Evolutionary conservation across 2,113 vertebrate species (phyloP).

Genomic region (Salvelinus sp.): DNA sequence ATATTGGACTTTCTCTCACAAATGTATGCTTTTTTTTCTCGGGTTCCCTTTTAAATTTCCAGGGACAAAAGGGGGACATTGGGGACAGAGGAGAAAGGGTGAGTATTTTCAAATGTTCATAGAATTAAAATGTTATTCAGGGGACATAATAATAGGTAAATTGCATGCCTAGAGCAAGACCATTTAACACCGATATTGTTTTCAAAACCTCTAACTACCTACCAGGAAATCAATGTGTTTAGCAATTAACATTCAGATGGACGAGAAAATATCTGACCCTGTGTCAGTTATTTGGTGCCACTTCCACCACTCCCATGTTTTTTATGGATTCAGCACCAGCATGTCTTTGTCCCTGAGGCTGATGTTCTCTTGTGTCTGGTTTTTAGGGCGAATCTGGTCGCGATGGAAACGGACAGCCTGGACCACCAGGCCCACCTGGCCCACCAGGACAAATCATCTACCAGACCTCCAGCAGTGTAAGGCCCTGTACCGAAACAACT

Average conservation of each 20-base stretch:
- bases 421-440: slow-evolving; percentile 83
- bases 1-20: background rate
- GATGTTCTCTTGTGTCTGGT: slow-evolving; percentile 30
- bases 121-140: background rate
- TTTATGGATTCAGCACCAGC: no score
- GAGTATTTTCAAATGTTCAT: slow-evolving; percentile 45
- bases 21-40: background rate
- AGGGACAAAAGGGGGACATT: slow-evolving; percentile 86
- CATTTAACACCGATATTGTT: no score
- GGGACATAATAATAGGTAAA: no score
- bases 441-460: slow-evolving; percentile 77
- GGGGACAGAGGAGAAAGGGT: slow-evolving; percentile 84
- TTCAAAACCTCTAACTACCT: no score
- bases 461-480: slow-evolving; percentile 62
- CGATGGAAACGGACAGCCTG: slow-evolving; percentile 79
- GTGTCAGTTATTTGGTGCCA: no score
- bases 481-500: slow-evolving; percentile 61
- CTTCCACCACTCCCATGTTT: no score
- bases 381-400: slow-evolving; percentile 85
- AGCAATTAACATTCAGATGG: no score
- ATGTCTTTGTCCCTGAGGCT: background rate
- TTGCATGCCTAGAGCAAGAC: no score
- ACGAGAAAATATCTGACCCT: no score
- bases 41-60: slow-evolving; percentile 34
- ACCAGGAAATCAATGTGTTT: no score